Conservation (phyloP, 1,140 invertebrate species). For the Drosophila mayri region DNA sequence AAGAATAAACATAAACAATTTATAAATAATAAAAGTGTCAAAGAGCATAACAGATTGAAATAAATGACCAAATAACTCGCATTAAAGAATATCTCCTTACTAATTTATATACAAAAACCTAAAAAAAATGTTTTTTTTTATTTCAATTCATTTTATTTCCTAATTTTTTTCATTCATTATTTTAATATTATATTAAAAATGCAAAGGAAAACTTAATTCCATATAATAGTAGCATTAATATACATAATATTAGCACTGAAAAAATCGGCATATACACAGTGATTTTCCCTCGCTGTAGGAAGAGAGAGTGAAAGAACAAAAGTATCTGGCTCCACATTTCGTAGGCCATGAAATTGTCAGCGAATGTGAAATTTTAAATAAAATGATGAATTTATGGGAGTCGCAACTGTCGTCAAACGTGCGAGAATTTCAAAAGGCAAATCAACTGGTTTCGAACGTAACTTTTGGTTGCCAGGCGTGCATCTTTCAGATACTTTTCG, state of each 20-base stretch:
- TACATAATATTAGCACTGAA: no score
- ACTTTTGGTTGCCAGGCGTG: conserved; percentile 42
- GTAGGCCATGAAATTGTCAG: conserved; percentile 79
- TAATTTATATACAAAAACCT: neutral
- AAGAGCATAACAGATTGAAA: no score
- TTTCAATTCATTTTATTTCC: neutral
- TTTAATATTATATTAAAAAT: neutral
- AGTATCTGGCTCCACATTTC: conserved; percentile 63
- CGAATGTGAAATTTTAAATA: conserved; percentile 82
- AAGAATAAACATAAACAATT: no score
- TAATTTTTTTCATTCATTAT: neutral
- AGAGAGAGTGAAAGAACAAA: conserved; percentile 65
- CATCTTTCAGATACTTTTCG: conserved; percentile 49
- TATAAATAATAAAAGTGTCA: no score
- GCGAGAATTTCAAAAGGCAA: conserved; percentile 71
- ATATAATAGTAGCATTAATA: no score
- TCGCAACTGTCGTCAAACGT: conserved; percentile 54
- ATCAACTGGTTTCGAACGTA: conserved; percentile 40
- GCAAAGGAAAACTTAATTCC: no score
- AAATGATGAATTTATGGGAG: conserved; percentile 80
- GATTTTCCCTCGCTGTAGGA: neutral
- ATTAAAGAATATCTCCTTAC: neutral
- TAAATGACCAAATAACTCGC: no score
- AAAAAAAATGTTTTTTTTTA: neutral
- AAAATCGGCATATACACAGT: neutral